These are phyloP conservation scores for Percopsis transmontana DNA, from an alignment of 2,113 vertebrate species.

Conservation along the genomic window DNA sequence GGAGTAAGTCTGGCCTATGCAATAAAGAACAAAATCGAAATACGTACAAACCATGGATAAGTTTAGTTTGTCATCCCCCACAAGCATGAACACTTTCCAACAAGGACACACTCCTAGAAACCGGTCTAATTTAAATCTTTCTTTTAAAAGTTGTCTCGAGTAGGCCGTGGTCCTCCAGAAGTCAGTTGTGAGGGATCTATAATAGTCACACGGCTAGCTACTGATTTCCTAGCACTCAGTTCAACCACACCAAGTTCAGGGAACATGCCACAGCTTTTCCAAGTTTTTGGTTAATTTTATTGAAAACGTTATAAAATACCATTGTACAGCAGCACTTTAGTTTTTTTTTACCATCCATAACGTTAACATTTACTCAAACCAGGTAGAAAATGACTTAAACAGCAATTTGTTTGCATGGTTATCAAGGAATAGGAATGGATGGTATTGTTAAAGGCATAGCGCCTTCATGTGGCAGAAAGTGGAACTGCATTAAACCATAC, in stretches of 20 bases:
- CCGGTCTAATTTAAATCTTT: too few relatives aligned
- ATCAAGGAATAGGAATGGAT: constrained; percentile 9
- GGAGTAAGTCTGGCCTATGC: constrained; percentile 38
- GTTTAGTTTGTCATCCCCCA: too few relatives aligned
- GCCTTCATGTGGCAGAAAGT: constrained; percentile 42
- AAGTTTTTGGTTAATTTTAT: constrained; percentile 64
- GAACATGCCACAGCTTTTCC: neutral
- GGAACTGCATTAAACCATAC: constrained; percentile 21
- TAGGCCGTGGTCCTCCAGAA: too few relatives aligned
- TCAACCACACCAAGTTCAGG: neutral
- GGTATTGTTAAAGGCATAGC: constrained; percentile 7
- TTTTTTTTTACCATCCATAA: constrained; percentile 39
- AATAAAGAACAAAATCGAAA: constrained; percentile 43
- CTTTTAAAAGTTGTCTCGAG: too few relatives aligned
- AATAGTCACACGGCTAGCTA: too few relatives aligned
- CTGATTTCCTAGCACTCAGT: too few relatives aligned
- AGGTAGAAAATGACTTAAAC: constrained; percentile 55
- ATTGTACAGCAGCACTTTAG: constrained; percentile 61
- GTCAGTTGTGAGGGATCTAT: too few relatives aligned
- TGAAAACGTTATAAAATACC: constrained; percentile 76
- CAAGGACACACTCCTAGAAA: too few relatives aligned
- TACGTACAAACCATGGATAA: too few relatives aligned
- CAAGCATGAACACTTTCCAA: too few relatives aligned
- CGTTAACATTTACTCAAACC: constrained; percentile 59
- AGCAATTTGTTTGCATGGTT: constrained; percentile 22